Evolutionary conservation across 2,888 invertebrate species (phyloP), one percentile per base, ranked within the genome.

Genomic region (Cryptus viduatorius): DNA sequence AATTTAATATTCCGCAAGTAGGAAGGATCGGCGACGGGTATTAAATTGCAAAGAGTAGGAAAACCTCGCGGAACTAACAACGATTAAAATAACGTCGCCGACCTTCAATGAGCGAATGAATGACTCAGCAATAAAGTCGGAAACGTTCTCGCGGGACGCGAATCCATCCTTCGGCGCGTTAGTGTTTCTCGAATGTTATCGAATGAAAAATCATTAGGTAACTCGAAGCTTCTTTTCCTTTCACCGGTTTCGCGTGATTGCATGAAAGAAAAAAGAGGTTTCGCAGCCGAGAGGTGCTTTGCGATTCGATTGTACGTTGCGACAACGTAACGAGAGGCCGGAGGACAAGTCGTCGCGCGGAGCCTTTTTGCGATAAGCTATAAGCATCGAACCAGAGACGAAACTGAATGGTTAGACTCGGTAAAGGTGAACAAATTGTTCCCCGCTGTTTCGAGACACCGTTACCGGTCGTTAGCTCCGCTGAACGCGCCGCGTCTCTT

Each of bases 401-500:
- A 4, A 69, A 24, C 42, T 50, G 4, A 72, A 24, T 14, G 67
- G 29, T 50, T 72, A 48, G 37, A 1, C 31, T 61, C 31, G 14
- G 29, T 68, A 77, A 59, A 61, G 50, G 72, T 59, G 37, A 16
- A 67, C 72, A 72, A 82, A 77, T 77, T 56, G 77, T 10, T 67
- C 46, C 53, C 50, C 69, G 46, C 16, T 61, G 73, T 50, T 68
- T 46, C 42, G 61, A 76, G 69, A 75, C 75, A 67, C 37, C 48
- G 29, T 72, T 71, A 67, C 24, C 19, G 77, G 67, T 82, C 77
- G 71, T 77, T 82, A 67, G 24, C 71, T 72, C 31, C 42, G 16
- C 37, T 37, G 37, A 37, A 37, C 37, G 37, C 37, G 8, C 37
- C 8, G 42, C 44, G 10, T 53, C 12, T 42, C n/a, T 48, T 31